These are phyloP conservation scores for Vannuccia rotundouncinata DNA, from an alignment of 2,888 invertebrate species.

Conservation along the genomic window DNA sequence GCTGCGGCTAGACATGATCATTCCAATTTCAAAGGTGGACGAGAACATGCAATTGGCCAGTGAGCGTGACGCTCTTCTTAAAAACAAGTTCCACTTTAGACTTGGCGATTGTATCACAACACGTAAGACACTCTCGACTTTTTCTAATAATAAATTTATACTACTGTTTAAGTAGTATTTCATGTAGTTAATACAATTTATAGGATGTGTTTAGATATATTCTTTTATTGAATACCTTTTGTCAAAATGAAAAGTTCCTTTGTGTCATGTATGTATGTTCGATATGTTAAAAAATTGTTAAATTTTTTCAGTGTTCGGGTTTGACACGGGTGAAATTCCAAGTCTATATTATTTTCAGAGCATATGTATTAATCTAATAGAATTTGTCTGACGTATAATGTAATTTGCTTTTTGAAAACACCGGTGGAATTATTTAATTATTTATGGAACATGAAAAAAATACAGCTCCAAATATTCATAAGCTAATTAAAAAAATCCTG, in stretches of 20 bases:
- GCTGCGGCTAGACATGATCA: constrained; percentile 86
- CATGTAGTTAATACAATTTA: neutral
- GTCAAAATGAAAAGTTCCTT: neutral
- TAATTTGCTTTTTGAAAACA: no score
- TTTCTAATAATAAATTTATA: neutral
- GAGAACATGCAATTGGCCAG: constrained; percentile 95
- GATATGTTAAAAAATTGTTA: no score
- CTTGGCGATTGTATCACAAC: constrained; percentile 42
- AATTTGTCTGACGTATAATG: no score
- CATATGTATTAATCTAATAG: no score
- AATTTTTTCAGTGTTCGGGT: no score
- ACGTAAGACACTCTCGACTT: constrained; percentile 10
- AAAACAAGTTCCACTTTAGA: constrained; percentile 86
- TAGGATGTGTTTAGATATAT: neutral
- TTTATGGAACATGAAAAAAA: no score
- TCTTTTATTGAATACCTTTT: neutral
- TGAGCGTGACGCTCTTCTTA: constrained; percentile 74
- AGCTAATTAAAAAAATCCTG: no score
- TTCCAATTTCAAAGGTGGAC: constrained; percentile 93
- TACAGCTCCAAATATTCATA: no score
- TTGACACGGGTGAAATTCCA: no score
- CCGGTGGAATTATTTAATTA: no score
- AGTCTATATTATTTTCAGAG: no score
- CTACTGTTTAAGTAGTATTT: no score
- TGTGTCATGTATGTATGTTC: neutral